Evolutionary conservation across 2,888 invertebrate species (phyloP).

Genomic region (Cantharis flavilabris): DNA sequence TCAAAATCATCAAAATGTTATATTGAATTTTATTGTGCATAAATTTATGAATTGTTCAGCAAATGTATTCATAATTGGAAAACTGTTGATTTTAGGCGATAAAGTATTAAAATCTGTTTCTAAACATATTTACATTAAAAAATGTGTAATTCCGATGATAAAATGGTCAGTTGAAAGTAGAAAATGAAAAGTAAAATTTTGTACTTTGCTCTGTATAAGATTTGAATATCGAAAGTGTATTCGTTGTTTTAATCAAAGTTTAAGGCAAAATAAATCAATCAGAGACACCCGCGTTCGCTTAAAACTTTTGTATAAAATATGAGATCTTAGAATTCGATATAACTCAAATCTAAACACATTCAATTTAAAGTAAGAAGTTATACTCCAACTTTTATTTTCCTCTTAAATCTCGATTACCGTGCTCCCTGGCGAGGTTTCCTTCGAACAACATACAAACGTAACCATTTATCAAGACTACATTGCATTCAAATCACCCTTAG

Average conservation of each 20-base stretch:
- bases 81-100: too few species aligned
- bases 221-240: too few species aligned
- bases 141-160: too few species aligned
- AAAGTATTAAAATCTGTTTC: too few species aligned
- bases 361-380: conserved; percentile 32
- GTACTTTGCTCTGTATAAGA: too few species aligned
- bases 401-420: conserved; percentile 29
- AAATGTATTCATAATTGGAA: too few species aligned
- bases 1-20: too few species aligned
- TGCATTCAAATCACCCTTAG: conserved; percentile 29
- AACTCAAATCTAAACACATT: conserved; percentile 32
- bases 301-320: conserved; percentile 30
- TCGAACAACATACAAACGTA: conserved; percentile 28
- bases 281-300: conserved; percentile 27
- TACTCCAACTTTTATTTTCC: conserved; percentile 25
- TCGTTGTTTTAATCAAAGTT: background rate
- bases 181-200: too few species aligned
- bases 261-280: conserved; percentile 29
- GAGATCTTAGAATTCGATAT: conserved; percentile 24
- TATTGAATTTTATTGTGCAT: too few species aligned
- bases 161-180: too few species aligned
- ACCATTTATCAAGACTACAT: conserved; percentile 29
- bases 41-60: too few species aligned
- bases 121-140: too few species aligned
- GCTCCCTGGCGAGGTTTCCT: conserved; percentile 26